Base-by-base conservation (phyloP, 2,113 vertebrate species). In the Lophotis ruficrista region DNA sequence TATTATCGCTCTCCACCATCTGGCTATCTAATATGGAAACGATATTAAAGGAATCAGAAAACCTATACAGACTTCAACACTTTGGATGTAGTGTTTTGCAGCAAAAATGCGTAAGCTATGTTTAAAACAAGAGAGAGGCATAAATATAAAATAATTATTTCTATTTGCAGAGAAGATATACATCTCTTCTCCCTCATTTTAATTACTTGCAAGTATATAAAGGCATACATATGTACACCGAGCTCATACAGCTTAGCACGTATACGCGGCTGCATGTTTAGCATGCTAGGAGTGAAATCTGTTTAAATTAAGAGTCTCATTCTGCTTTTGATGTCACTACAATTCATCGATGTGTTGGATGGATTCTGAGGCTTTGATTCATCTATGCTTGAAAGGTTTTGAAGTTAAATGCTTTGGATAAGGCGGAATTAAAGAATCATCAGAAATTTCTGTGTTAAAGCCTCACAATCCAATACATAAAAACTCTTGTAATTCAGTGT, bases 1-100 rank as follows among this genome's bases (percentile, higher is more conserved):
- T 72, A 98, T 98, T 98, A 98, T 98, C 97, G 12, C 93, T 85
- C 91, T 86, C 84, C 91, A 93, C 98, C 98, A 98, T 98, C 98
- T 98, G 98, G 96, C 96, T 95, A 76, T 96, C 94, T 97, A 91
- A 92, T 71, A 97, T 53, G 77, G 96, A 98, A 96, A 96, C 58
- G 2, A 97, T 92, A 97, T 96, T 92, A 93, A 98, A 97, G 92
- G 90, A 95, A 84, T 94, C 90, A 80, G 45, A 92, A 95, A 89
- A 96, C 75, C 69, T 88, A 94, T 65, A 89, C 60, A 94, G 47
- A 48, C 93, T 92, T 91, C 4, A 0, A 75, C 86, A 48, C 80
- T 94, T 92, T 9, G 41, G 35, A 54, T 7, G 17, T 85, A 92
- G 65, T 30, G n/a, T 81, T 88, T 68, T 7, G 65, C 37, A 48